Evolutionary conservation across 2,113 vertebrate genomes (phyloP).

Genomic region (Rhabdornis inornatus): DNA sequence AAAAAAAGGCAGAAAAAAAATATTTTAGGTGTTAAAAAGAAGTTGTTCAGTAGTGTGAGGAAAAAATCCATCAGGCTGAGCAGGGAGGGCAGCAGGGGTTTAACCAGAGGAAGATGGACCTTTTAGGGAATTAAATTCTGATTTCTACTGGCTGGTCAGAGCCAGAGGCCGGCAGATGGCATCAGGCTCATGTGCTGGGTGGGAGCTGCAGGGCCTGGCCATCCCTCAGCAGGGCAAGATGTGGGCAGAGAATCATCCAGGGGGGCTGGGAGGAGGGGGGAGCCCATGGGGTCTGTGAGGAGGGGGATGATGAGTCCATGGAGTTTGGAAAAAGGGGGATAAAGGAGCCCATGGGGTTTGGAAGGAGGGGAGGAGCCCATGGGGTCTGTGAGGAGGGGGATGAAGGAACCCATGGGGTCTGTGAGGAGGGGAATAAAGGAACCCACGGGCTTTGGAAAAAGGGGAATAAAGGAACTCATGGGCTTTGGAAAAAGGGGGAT

Average conservation of each 20-base stretch:
- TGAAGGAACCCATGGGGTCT: not conserved
- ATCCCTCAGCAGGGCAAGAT: not conserved
- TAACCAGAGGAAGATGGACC: not conserved
- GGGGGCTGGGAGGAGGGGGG: not conserved
- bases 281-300: not conserved
- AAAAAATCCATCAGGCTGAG: not conserved
- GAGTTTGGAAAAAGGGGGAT: not conserved
- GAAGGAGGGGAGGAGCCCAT: too few relatives aligned
- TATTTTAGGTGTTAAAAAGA: not conserved
- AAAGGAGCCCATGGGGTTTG: not conserved
- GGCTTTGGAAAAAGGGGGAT: not conserved
- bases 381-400: not conserved
- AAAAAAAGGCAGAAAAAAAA: rapidly evolving
- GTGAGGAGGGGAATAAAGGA: not conserved
- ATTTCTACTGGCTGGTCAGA: not conserved
- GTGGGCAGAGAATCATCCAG: not conserved
- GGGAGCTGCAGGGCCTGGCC: not conserved
- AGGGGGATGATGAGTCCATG: rapidly evolving
- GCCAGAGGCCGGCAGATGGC: conserved; percentile 26
- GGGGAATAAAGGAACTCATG: too few relatives aligned
- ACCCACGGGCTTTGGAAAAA: not conserved
- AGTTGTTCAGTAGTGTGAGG: not conserved
- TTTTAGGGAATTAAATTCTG: not conserved
- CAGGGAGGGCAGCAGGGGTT: not conserved
- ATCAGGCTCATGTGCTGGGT: not conserved